Evolutionary conservation across 2,888 invertebrate genomes (phyloP), one percentile per base, ranked within the genome.

Genomic region (Bellardia pandia): DNA sequence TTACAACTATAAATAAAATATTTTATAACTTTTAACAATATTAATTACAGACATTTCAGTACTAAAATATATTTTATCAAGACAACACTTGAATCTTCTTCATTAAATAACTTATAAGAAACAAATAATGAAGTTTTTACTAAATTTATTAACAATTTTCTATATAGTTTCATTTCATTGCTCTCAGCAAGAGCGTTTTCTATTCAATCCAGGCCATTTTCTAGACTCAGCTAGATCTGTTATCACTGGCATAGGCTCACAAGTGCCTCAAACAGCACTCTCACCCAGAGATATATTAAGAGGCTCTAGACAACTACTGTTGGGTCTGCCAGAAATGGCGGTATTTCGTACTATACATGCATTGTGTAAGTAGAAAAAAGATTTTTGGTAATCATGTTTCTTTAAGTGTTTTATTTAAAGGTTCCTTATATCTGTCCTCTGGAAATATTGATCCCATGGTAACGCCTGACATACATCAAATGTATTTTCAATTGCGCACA

Each of bases 401-500:
- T 16, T 42, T 2, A 4, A 33, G 4, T 33, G 5, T 23, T 16
- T 11, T 33, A 3, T 8, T 75, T 82, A 13, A 37, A 91, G 91
- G 91, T 71, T 89, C 90, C 0, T 71, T 88, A 16, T 90, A 90
- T 48, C 42, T 91, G 5, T 76, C 86, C 0, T 69, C 86, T 2
- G 87, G 88, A 3, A 81, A 88, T 0, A 74, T 91, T 30, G 51
- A 78, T 45, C 90, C 91, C 14, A 77, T 78, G 23, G 69, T 89
- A 13, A 89, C 89, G 11, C 91, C 91, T 6, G 89, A 90, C 56
- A 87, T 91, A 1, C 72, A 81, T 3, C 89, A 90, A 60, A 90
- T 92, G 89, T 89, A 89, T 74, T 90, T 91, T 68, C 88, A 91
- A 40, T 53, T 91, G 7, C 85, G 90, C 6, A 91, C 91, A 40